Evolutionary conservation across 2,797 vertebrate genomes (phyloP), one percentile per base, ranked within the genome.

Genomic region (Acanthurus lineatus): DNA sequence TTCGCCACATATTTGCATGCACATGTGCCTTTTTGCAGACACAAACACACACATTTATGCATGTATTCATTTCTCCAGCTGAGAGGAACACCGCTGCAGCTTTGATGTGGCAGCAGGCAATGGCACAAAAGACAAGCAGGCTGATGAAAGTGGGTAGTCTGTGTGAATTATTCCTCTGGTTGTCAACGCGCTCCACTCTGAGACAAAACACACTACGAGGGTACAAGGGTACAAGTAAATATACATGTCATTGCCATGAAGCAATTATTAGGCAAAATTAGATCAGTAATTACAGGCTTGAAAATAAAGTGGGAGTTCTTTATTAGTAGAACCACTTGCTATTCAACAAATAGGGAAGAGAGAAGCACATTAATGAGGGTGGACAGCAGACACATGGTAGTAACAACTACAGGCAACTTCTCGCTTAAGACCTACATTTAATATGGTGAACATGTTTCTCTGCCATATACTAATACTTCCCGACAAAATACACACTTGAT

Each of bases 241-340:
- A 98, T 98, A 99, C 97, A 99, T 99, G 97, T 98, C 96, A 99
- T 99, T 98, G 97, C 96, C 95, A 95, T 93, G 96, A 95, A 94
- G 96, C 97, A 98, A 98, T 99, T 99, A 99, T 99, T 98, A 98
- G 96, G 97, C 96, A 96, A 97, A 96, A 99, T 97, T 96, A 98
- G 97, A 99, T 97, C 96, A 95, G 97, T 99, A 99, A 99, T 99
- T 99, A 99, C 97, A 99, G 96, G 91, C 97, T 95, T 96, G 96
- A 96, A 97, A 97, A 97, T 98, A 97, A 98, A 97, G 96, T 96
- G 96, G 94, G 96, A 96, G 95, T 97, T 93, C 96, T 98, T 98
- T 97, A 97, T 97, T 95, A 95, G 96, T 94, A 76, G 75, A 90
- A 85, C 96, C 95, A 95, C 95, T 96, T 97, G 93, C 95, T 91